These are phyloP conservation scores for Diachasma alloeum DNA, from an alignment of 1,140 invertebrate species.

Conservation along the genomic window DNA sequence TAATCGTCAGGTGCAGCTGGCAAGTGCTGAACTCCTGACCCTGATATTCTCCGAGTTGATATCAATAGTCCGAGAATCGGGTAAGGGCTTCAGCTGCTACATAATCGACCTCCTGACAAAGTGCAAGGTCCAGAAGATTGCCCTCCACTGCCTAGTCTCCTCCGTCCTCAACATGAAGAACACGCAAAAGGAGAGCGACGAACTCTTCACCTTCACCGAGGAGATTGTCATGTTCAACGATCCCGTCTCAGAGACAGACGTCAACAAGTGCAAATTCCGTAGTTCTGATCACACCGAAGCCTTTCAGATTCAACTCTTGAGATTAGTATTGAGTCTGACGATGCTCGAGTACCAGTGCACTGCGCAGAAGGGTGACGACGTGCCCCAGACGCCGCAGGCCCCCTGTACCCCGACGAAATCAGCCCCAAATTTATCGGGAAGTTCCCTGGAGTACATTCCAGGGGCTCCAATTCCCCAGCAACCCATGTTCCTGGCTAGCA, in stretches of 20 bases:
- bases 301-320: conserved; percentile 80
- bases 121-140: conserved; percentile 89
- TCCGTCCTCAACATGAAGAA: conserved; percentile 75
- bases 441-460: conserved; percentile 70
- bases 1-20: conserved; percentile 79
- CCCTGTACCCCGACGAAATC: conserved; percentile 49
- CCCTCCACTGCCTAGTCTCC: conserved; percentile 84
- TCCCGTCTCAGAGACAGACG: conserved; percentile 62
- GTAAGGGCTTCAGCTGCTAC: conserved; percentile 82
- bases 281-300: conserved; percentile 77
- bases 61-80: conserved; percentile 83
- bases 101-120: conserved; percentile 82
- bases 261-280: conserved; percentile 68
- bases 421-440: conserved; percentile 54
- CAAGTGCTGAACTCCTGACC: conserved; percentile 81
- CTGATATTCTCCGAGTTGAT: conserved; percentile 81
- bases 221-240: conserved; percentile 87
- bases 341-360: conserved; percentile 79
- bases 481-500: conserved; percentile 85
- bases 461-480: conserved; percentile 80
- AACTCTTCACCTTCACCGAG: conserved; percentile 77
- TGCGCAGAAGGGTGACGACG: conserved; percentile 51
- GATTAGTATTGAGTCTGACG: conserved; percentile 73
- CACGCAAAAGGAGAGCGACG: conserved; percentile 61
- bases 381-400: conserved; percentile 30